A percentile compares a stretch with the other conserved stretches of the same genome.
Evolutionary conservation across 2,888 invertebrate species (phyloP).

Genomic region (Lomographa bimaculata): DNA sequence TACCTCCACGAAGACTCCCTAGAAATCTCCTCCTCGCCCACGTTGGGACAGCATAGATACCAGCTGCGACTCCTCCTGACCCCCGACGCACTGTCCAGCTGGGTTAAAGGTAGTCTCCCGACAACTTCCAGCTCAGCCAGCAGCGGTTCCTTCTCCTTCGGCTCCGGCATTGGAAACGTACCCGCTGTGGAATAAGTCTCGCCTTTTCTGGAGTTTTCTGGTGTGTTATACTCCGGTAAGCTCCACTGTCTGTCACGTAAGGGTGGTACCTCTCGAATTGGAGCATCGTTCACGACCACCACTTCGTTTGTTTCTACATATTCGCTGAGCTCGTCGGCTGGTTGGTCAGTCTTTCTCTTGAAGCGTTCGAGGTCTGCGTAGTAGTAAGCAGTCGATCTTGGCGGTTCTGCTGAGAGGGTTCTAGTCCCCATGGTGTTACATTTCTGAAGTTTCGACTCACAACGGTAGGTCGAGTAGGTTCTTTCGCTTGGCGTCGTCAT

Average conservation of each 20-base stretch:
- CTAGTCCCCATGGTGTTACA: conserved; percentile 55
- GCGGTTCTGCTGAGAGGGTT: conserved; percentile 78
- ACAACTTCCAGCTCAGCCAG: conserved; percentile 71
- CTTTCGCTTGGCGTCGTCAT: conserved; percentile 14
- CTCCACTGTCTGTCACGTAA: conserved; percentile 62
- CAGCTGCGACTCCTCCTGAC: conserved; percentile 84
- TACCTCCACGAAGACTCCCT: conserved; percentile 74
- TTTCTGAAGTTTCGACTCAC: conserved; percentile 11
- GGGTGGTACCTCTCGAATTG: conserved; percentile 61
- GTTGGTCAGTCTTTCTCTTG: conserved; percentile 61
- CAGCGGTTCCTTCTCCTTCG: conserved; percentile 71
- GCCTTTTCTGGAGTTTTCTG: conserved; percentile 57
- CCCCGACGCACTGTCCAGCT: conserved; percentile 58
- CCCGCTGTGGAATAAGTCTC: conserved; percentile 78
- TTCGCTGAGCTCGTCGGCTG: conserved; percentile 75
- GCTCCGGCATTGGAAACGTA: conserved; percentile 76
- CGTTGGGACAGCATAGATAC: conserved; percentile 83
- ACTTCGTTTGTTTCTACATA: conserved; percentile 64
- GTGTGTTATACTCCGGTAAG: conserved; percentile 60
- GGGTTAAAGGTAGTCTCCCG: conserved; percentile 63
- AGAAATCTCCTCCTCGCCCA: conserved; percentile 68
- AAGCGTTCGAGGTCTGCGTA: conserved; percentile 84
- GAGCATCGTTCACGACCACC: conserved; percentile 60
- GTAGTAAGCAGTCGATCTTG: conserved; percentile 83
- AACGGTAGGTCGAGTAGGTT: conserved; percentile 4